phyloP scores from a whole-genome alignment of 2,113 vertebrate species.

The Tyto alba region DNA sequence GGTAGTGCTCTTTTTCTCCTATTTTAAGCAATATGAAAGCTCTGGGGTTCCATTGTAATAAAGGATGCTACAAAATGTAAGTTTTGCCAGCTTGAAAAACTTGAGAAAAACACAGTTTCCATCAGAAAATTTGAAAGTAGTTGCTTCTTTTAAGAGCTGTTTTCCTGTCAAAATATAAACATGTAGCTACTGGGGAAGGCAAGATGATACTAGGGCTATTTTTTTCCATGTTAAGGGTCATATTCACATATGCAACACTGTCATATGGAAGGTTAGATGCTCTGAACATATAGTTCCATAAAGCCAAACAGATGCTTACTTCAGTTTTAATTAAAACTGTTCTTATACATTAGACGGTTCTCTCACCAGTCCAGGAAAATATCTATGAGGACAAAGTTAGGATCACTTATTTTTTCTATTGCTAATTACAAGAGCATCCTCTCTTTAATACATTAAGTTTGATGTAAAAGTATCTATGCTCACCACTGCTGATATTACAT shows the following conservation, averaged over 20 bases:
- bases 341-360: background rate
- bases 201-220: background rate
- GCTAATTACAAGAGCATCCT: background rate
- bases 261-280: background rate
- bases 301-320: background rate
- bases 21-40: background rate
- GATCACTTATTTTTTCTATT: background rate
- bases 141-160: background rate
- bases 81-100: background rate
- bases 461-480: background rate
- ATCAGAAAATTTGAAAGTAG: background rate
- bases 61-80: background rate
- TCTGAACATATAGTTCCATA: background rate
- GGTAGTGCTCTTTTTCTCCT: accelerated
- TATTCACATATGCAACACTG: background rate
- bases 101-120: background rate
- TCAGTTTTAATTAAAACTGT: background rate
- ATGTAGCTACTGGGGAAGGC: background rate
- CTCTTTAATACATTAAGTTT: background rate
- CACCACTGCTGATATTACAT: accelerated
- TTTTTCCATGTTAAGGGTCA: background rate
- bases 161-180: background rate
- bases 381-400: background rate
- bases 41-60: accelerated
- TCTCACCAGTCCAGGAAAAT: background rate